phyloP scores from a whole-genome alignment of 1,140 invertebrate genomes.

The Musca domestica region DNA sequence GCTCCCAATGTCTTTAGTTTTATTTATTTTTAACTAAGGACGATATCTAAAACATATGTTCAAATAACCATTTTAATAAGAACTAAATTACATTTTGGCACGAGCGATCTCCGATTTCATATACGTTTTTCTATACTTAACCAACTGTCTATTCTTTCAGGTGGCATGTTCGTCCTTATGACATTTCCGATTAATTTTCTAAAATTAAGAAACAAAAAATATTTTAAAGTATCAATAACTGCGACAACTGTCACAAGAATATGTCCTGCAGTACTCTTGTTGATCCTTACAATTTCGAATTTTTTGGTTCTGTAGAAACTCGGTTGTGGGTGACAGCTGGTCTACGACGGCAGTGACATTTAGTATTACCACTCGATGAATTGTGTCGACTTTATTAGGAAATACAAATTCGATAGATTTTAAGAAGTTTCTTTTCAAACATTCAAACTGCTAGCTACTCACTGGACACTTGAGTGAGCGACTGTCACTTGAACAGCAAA shows the following conservation, averaged over 20 bases:
- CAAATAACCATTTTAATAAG: too few relatives aligned
- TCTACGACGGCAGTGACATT: conserved; percentile 13
- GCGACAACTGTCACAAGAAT: conserved; percentile 16
- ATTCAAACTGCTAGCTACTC: neutral
- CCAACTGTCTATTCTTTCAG: conserved; percentile 18
- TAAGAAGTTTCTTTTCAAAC: conserved; percentile 4
- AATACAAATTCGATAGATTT: neutral
- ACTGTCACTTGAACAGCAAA: neutral
- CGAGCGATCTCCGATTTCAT: too few relatives aligned
- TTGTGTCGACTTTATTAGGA: neutral
- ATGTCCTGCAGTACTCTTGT: conserved; percentile 1
- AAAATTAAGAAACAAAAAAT: neutral
- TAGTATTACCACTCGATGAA: too few relatives aligned
- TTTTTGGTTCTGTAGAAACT: neutral
- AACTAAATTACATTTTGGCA: too few relatives aligned
- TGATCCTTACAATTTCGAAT: neutral
- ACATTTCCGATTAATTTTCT: neutral
- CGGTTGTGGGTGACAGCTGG: conserved; percentile 24
- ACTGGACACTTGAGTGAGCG: neutral
- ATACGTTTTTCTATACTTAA: neutral
- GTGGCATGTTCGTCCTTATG: neutral
- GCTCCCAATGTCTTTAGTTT: too few relatives aligned
- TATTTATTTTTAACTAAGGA: too few relatives aligned
- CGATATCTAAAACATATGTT: too few relatives aligned
- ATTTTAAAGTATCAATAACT: conserved; percentile 25